These are phyloP conservation scores for Drosophila grimshawi DNA, from an alignment of 1,140 invertebrate species.

Conservation along the genomic window DNA sequence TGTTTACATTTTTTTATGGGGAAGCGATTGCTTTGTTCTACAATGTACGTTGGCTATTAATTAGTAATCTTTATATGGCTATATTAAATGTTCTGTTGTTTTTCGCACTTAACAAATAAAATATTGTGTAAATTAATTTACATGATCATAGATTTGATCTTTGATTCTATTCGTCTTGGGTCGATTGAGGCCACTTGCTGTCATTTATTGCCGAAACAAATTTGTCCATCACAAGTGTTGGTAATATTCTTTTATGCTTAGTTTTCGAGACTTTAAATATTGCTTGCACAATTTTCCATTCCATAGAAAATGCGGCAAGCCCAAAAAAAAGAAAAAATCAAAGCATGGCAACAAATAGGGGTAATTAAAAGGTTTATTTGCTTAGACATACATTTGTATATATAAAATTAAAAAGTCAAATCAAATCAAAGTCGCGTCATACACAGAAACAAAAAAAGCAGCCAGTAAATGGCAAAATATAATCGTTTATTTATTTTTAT, in stretches of 20 bases:
- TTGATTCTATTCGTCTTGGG: background rate
- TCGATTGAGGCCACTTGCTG: background rate
- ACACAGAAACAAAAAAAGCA: constrained; percentile 32
- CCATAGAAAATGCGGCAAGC: constrained; percentile 57
- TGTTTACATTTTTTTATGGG: constrained; percentile 5
- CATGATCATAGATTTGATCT: constrained; percentile 61
- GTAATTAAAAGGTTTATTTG: constrained; percentile 75
- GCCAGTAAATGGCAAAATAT: constrained; percentile 38
- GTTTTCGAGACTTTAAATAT: constrained; percentile 7
- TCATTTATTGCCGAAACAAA: constrained; percentile 1
- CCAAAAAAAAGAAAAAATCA: constrained; percentile 49
- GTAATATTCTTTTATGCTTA: too few species aligned
- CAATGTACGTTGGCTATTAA: constrained; percentile 46
- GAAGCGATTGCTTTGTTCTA: constrained; percentile 1
- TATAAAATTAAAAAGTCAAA: constrained; percentile 64
- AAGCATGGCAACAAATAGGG: constrained; percentile 53
- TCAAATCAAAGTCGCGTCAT: constrained; percentile 60
- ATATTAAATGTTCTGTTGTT: constrained; percentile 80
- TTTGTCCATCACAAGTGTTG: background rate
- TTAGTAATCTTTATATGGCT: constrained; percentile 68
- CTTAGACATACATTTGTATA: background rate
- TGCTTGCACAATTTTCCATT: constrained; percentile 66
- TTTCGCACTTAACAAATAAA: constrained; percentile 66
- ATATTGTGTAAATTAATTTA: constrained; percentile 65
- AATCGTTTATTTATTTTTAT: constrained; percentile 16